Evolutionary conservation across 2,888 invertebrate species (phyloP).

Genomic region (Dasysyrphus tricinctus): DNA sequence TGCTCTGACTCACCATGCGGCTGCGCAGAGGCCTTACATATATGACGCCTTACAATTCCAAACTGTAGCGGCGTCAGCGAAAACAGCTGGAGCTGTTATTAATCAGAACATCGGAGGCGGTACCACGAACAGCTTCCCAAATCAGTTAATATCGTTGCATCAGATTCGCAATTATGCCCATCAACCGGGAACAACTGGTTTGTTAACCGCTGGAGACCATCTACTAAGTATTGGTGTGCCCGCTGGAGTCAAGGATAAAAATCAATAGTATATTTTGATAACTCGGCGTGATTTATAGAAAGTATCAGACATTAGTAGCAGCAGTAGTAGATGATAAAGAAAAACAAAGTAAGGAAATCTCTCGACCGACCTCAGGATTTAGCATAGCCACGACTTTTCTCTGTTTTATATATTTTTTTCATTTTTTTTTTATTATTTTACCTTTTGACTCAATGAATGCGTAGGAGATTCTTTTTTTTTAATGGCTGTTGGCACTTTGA

Average conservation of each 20-base stretch:
- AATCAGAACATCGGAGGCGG: slow-evolving; percentile 81
- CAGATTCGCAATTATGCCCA: slow-evolving; percentile 98
- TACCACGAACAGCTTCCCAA: slow-evolving; percentile 89
- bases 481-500: background rate
- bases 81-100: slow-evolving; percentile 45
- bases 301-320: slow-evolving; percentile 23
- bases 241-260: slow-evolving; percentile 81
- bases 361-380: slow-evolving; percentile 73
- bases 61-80: slow-evolving; percentile 80
- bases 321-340: slow-evolving; percentile 33
- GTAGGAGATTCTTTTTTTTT: slow-evolving; percentile 24
- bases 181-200: slow-evolving; percentile 88
- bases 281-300: slow-evolving; percentile 70
- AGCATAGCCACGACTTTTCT: slow-evolving; percentile 72
- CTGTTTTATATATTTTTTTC: slow-evolving; percentile 36
- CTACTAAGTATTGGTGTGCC: slow-evolving; percentile 84
- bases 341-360: slow-evolving; percentile 53
- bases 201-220: slow-evolving; percentile 88
- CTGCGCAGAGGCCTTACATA: slow-evolving; percentile 87
- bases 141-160: slow-evolving; percentile 96
- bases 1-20: slow-evolving; percentile 85
- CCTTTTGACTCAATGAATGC: slow-evolving; percentile 27
- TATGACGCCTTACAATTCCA: slow-evolving; percentile 96
- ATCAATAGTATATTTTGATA: slow-evolving; percentile 81
- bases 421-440: slow-evolving; percentile 5